phyloP scores from a whole-genome alignment of 2,888 invertebrate genomes.

The Limenitis camilla region DNA sequence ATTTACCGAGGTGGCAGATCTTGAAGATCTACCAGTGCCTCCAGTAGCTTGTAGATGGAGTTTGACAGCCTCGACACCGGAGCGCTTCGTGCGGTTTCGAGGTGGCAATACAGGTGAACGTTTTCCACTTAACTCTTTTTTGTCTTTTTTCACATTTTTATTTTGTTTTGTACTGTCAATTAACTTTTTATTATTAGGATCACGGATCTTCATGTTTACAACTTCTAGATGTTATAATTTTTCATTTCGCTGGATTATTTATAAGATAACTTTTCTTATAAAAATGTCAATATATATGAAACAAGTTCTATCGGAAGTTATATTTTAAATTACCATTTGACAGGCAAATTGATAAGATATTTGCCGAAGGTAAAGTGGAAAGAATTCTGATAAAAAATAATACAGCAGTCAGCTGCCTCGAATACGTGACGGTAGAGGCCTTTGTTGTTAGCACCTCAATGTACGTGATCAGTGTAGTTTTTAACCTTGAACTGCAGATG shows the following conservation, averaged over 20 bases:
- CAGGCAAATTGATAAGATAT: constrained; percentile 56
- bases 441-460: constrained; percentile 56
- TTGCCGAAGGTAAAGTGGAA: constrained; percentile 51
- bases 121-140: constrained; percentile 26
- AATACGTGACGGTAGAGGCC: constrained; percentile 52
- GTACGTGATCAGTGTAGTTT: constrained; percentile 45
- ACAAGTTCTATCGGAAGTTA: constrained; percentile 15
- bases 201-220: constrained; percentile 62
- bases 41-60: constrained; percentile 58
- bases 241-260: neutral
- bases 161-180: constrained; percentile 35
- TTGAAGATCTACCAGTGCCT: constrained; percentile 60
- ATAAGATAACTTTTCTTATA: constrained; percentile 1
- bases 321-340: constrained; percentile 22
- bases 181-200: constrained; percentile 41
- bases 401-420: constrained; percentile 41
- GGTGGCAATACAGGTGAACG: constrained; percentile 29
- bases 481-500: constrained; percentile 48
- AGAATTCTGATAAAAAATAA: constrained; percentile 52
- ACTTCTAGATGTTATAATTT: constrained; percentile 22
- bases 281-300: constrained; percentile 7
- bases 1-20: constrained; percentile 61
- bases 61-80: constrained; percentile 65
- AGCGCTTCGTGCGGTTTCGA: constrained; percentile 47
- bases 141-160: constrained; percentile 32